Base-by-base conservation (phyloP, 2,113 vertebrate genomes). In the Campylomormyrus numenius region DNA sequence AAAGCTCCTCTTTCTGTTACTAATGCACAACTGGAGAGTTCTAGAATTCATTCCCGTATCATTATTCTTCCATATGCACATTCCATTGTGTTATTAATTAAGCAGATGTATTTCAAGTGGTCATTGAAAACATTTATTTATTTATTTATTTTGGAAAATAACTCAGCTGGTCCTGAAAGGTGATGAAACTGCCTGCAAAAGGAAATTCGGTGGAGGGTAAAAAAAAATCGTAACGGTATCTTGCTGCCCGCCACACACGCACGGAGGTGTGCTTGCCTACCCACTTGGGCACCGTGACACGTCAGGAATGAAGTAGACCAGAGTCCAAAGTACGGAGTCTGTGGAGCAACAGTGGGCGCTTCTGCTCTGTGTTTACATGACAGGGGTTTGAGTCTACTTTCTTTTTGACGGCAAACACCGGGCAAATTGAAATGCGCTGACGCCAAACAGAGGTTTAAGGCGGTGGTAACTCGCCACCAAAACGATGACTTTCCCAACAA, bases 401-500 rank as follows among this genome's bases (percentile, higher is more conserved):
- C 39, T 21, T 46, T 49, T 87, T 70, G 24, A 90, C 74, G 56
- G 50, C 62, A 58, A 88, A 74, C 87, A 53, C 10, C 80, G 19
- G 88, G 74, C 52, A 74, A 90, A 58, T 87, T 88, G 56, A 89
- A 92, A 92, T 92, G 90, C 88, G 92, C 93, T 84, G 52, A 84
- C 66, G 70, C 19, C 91, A 92, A 91, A 91, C 93, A 92, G 88
- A 89, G 88, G 70, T 91, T 94, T 89, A 90, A 56, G 49, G 85
- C 48, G 53, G 90, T 83, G 88, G 92, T 93, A 93, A 92, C 88
- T 49, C 91, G 91, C 92, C 90, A 89, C 87, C 91, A 93, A 48
- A 91, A 90, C 93, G 91, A 93, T 92, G 93, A 94, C 93, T 94
- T 91, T 92, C 87, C 92, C 83, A 92, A 92, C 92, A 93, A 70